phyloP scores from a whole-genome alignment of 2,888 invertebrate species.

The Drosophila multiciliata region DNA sequence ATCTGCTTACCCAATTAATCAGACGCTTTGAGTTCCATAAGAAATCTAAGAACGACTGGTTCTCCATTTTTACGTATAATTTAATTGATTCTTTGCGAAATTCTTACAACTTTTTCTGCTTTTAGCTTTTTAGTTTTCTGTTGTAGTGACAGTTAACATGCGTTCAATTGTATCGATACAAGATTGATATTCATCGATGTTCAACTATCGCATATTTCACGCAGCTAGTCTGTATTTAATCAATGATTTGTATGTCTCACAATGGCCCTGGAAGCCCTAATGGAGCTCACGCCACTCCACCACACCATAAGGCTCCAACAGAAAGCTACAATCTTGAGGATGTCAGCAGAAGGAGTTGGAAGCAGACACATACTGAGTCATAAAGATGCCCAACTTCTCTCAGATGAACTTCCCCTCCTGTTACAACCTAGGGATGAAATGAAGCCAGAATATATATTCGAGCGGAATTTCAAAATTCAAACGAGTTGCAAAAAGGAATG shows the following conservation, averaged over 20 bases:
- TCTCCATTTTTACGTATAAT: not conserved
- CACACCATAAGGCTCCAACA: no score
- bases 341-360: no score
- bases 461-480: no score
- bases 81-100: not conserved
- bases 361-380: no score
- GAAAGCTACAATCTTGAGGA: no score
- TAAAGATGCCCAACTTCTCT: no score
- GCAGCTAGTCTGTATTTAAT: not conserved
- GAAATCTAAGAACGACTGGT: not conserved
- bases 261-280: no score
- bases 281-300: no score
- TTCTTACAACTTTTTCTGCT: not conserved
- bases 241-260: not conserved
- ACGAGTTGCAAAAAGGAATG: no score
- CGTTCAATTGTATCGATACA: not conserved
- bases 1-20: constrained; percentile 46
- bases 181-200: not conserved
- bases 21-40: constrained; percentile 21
- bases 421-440: no score
- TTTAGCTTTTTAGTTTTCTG: not conserved
- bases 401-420: no score
- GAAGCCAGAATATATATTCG: no score
- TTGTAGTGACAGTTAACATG: not conserved
- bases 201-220: not conserved